These are phyloP conservation scores for Bombus turneri DNA, from an alignment of 1,140 invertebrate species.

Conservation along the genomic window DNA sequence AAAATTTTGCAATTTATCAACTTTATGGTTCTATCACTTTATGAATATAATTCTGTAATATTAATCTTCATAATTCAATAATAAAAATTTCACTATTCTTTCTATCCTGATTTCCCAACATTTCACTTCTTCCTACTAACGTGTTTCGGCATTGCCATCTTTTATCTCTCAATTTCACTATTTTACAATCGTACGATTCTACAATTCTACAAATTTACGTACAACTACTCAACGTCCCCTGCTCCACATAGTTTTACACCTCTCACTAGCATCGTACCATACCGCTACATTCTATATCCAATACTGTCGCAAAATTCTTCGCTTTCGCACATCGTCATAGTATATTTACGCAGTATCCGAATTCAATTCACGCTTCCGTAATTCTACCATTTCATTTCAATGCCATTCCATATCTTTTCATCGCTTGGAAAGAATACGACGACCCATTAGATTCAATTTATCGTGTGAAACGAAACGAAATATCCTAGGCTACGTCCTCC, in stretches of 20 bases:
- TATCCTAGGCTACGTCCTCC: no score
- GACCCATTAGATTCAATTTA: background rate
- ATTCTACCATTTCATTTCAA: background rate
- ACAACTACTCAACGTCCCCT: no score
- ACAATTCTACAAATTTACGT: background rate
- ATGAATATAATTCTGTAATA: background rate
- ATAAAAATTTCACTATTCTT: no score
- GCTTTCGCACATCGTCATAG: background rate
- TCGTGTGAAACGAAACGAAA: background rate
- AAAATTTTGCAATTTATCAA: no score
- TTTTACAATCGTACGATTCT: background rate
- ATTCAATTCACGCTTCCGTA: background rate
- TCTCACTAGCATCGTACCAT: background rate
- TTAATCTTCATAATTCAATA: no score
- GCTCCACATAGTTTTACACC: no score
- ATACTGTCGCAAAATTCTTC: background rate
- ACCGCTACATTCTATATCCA: no score
- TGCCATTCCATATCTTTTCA: background rate
- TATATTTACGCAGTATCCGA: background rate
- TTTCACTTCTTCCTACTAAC: no score
- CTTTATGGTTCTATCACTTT: no score
- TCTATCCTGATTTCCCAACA: no score
- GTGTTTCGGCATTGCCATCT: background rate
- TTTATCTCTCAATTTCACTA: background rate
- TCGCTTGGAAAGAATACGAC: background rate